These are phyloP conservation scores for Diorhabda elongata DNA, from an alignment of 1,140 invertebrate species.

Conservation along the genomic window DNA sequence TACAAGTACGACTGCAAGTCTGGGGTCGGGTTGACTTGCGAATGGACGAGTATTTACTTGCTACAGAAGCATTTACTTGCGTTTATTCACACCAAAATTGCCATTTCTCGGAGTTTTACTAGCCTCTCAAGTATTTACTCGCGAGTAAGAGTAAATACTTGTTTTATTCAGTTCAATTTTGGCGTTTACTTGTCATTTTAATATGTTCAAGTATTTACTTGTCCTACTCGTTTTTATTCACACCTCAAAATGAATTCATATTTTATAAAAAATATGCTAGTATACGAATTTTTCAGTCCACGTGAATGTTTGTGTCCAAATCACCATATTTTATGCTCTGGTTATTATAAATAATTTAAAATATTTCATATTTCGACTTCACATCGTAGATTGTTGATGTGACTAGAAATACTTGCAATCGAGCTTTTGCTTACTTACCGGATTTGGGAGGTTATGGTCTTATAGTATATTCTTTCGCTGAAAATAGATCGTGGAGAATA, in stretches of 20 bases:
- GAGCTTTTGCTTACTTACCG: conserved; percentile 70
- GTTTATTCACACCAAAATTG: too few species aligned
- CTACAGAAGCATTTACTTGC: too few species aligned
- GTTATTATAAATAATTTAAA: background rate
- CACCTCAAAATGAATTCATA: background rate
- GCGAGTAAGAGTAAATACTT: too few species aligned
- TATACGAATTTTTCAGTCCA: background rate
- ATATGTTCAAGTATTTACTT: too few species aligned
- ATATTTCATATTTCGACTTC: conserved; percentile 11
- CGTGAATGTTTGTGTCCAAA: background rate
- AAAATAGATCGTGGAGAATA: conserved; percentile 71
- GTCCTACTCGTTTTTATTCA: background rate
- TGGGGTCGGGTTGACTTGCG: too few species aligned
- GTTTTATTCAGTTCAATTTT: too few species aligned
- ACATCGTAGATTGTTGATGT: conserved; percentile 58
- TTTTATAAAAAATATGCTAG: background rate
- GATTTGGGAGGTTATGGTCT: conserved; percentile 70
- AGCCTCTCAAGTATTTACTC: too few species aligned
- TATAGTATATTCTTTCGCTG: conserved; percentile 68
- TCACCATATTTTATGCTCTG: background rate
- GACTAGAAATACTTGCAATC: conserved; percentile 60
- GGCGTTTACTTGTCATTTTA: too few species aligned
- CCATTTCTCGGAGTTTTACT: background rate
- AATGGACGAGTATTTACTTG: too few species aligned
- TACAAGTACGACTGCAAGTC: too few species aligned